Evolutionary conservation across 2,888 invertebrate genomes (phyloP).

Genomic region (Troilus luridus): DNA sequence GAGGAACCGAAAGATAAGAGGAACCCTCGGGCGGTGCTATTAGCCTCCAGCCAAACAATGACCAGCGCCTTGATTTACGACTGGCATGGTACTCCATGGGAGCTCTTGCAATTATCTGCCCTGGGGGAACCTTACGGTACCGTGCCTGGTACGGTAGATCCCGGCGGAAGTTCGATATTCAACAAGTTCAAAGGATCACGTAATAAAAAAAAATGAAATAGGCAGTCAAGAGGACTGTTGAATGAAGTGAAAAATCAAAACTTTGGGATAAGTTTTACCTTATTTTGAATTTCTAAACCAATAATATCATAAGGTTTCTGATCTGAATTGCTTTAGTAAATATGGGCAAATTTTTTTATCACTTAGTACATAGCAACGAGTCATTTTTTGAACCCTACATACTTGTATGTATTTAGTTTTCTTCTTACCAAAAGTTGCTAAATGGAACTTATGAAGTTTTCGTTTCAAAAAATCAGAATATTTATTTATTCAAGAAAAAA

Average conservation of each 20-base stretch:
- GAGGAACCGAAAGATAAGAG: constrained; percentile 44
- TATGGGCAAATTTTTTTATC: no score
- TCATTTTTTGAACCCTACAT: no score
- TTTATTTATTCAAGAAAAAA: not conserved
- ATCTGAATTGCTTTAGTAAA: no score
- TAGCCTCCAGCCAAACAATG: constrained; percentile 45
- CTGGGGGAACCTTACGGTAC: constrained; percentile 3
- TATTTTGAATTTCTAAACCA: no score
- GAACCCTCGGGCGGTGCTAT: constrained; percentile 32
- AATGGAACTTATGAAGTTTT: no score
- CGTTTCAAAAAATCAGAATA: not conserved
- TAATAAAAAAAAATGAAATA: not conserved
- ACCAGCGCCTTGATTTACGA: constrained; percentile 36
- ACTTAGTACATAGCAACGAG: no score
- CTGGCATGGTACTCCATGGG: not conserved
- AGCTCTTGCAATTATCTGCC: constrained; percentile 11
- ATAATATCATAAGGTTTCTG: no score
- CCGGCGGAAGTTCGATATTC: not conserved
- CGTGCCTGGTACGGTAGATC: not conserved
- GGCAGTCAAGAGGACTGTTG: no score
- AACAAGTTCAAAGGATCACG: not conserved
- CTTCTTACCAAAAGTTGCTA: no score
- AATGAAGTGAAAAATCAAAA: no score
- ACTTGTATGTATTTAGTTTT: no score
- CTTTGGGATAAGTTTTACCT: no score